Conservation (phyloP, 2,113 vertebrate genomes). For the Poicephalus meyeri region DNA sequence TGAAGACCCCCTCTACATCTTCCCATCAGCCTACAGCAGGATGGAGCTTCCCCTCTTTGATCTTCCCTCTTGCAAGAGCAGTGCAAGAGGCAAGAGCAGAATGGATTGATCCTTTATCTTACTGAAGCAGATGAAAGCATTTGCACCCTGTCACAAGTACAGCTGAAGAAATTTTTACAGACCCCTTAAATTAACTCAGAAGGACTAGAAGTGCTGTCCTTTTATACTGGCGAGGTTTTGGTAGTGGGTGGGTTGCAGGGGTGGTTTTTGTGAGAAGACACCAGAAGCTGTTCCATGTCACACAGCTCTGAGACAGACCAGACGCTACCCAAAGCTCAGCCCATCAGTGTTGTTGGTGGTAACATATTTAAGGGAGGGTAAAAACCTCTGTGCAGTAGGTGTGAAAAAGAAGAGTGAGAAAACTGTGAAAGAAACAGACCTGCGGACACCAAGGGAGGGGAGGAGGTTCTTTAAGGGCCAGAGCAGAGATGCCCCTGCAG, state of each 20-base stretch:
- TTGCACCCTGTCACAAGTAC: not conserved
- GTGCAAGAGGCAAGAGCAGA: not conserved
- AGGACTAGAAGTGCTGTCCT: not conserved
- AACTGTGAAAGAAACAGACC: not conserved
- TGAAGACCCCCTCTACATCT: not conserved
- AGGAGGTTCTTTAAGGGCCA: not conserved
- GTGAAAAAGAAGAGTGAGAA: not conserved
- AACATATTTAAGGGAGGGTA: not conserved
- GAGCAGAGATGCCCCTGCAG: not conserved
- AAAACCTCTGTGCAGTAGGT: not conserved
- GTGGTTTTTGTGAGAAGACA: not conserved
- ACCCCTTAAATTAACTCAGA: not conserved
- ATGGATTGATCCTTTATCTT: not conserved
- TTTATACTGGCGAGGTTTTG: not conserved
- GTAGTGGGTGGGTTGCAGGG: not conserved
- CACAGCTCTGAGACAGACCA: fast-evolving
- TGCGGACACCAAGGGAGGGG: not conserved
- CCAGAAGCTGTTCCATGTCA: not conserved
- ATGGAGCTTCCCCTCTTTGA: not conserved
- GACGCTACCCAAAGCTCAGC: not conserved
- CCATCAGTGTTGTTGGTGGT: not conserved
- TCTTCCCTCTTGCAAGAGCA: not conserved
- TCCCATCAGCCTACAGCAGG: not conserved
- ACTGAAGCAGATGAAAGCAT: not conserved
- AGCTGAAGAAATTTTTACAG: not conserved